Base-by-base conservation (phyloP, 2,113 vertebrate genomes). In the Cyanocitta stelleri region DNA sequence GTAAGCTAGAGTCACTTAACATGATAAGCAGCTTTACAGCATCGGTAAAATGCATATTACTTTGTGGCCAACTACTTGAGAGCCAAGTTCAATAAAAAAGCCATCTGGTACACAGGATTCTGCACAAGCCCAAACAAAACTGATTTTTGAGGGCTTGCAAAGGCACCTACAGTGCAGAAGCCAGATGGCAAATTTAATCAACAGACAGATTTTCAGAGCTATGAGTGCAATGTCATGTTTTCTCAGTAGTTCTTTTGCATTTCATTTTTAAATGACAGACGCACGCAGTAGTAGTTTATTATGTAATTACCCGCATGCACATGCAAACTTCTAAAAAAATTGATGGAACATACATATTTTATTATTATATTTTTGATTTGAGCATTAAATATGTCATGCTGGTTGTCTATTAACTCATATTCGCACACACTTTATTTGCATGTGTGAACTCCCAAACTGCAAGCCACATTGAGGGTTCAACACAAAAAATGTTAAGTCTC, bases 91-190 rank as follows among this genome's bases (percentile, higher is more conserved):
- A 79, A 13, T 32, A 32, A 8, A 92, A 73, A 43, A 66, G 54
- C 90, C 90, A 86, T 93, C 79, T 94, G 93, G 39, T 62, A 48
- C 66, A 79, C 69, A 87, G 49, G 58, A 73, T 90, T 72, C 58
- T 69, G 41, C 62, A 73, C 6, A 35, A 89, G 33, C 39, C 48
- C 46, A 80, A 63, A 73, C 32, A 75, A 77, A 77, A 62, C 72
- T 43, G 30, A 43, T 86, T 85, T 85, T 24, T 85, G n/a, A 76
- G 75, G 41, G 8, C 67, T 94, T 93, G 49, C 37, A 73, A 84
- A 87, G 51, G 11, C 66, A 51, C 88, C 86, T 37, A 33, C 14
- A 37, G 39, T 1, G 2, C 66, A 83, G 55, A 85, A 96, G 80
- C 51, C 89, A 94, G 73, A 94, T 67, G 87, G 80, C 2, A 3